phyloP scores from a whole-genome alignment of 2,888 invertebrate species.

The Ichneumoninae sp. region DNA sequence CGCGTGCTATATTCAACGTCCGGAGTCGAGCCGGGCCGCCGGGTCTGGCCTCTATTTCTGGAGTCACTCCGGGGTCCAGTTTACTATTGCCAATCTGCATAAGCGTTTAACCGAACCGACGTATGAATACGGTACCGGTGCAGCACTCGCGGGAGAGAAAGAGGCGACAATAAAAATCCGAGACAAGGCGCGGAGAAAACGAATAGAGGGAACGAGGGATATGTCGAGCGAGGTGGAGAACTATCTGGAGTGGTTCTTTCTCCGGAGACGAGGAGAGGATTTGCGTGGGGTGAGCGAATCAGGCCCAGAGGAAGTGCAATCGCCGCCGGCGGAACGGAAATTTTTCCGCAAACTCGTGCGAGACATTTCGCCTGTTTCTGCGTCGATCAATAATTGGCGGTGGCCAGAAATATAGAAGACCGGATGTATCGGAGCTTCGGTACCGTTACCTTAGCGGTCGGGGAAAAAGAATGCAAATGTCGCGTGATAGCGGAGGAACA shows the following conservation, averaged over 20 bases:
- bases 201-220: slow-evolving; percentile 58
- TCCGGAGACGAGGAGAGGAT: not conserved
- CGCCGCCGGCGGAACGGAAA: not conserved
- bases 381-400: not conserved
- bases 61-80: slow-evolving; percentile 70
- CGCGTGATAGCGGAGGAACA: slow-evolving; percentile 52
- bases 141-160: slow-evolving; percentile 63
- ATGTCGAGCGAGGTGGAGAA: not conserved
- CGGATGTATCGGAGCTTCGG: not conserved
- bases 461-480: slow-evolving; percentile 37
- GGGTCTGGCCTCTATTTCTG: slow-evolving; percentile 73
- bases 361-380: not conserved
- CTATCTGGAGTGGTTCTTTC: not conserved
- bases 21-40: slow-evolving; percentile 43
- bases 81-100: slow-evolving; percentile 80
- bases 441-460: not conserved
- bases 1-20: slow-evolving; percentile 57
- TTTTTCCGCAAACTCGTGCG: slow-evolving; percentile 43
- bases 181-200: slow-evolving; percentile 24
- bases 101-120: slow-evolving; percentile 78
- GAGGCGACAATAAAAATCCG: slow-evolving; percentile 3
- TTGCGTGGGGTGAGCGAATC: slow-evolving; percentile 30
- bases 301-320: not conserved
- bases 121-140: slow-evolving; percentile 74
- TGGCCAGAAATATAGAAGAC: not conserved